A percentile compares a stretch with the other conserved stretches of the same genome.
These are phyloP conservation scores for Lophura nycthemera DNA, from an alignment of 2,113 vertebrate species.

Conservation along the genomic window DNA sequence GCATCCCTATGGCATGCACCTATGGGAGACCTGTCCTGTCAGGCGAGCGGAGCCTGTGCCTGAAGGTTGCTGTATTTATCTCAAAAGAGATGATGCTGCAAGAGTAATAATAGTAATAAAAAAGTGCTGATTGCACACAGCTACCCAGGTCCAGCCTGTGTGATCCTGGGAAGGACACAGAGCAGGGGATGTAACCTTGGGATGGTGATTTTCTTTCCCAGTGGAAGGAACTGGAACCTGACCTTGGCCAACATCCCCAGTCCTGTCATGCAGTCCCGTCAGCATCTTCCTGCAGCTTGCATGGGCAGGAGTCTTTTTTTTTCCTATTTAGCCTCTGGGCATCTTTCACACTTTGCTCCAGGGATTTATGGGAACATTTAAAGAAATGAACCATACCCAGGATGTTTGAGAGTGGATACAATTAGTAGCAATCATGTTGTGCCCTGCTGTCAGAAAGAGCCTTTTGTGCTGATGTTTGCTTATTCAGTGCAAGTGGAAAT, in stretches of 20 bases:
- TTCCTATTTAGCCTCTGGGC: neutral
- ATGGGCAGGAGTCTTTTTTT: neutral
- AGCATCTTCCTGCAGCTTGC: neutral
- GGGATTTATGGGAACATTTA: neutral
- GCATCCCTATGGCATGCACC: neutral
- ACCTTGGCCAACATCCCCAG: neutral
- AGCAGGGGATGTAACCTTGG: neutral
- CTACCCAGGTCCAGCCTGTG: neutral
- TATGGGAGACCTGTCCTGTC: neutral
- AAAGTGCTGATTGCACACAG: neutral
- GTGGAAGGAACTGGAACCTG: neutral
- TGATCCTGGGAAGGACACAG: neutral
- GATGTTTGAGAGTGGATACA: neutral
- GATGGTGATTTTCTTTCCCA: neutral
- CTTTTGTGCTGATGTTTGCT: neutral
- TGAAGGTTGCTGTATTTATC: neutral
- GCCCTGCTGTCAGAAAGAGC: neutral
- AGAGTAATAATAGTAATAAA: neutral
- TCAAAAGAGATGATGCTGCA: neutral
- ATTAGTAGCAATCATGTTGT: neutral
- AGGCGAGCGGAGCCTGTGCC: neutral
- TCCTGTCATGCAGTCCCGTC: rapidly evolving
- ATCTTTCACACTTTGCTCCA: neutral
- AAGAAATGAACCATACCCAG: neutral
- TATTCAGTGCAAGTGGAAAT: neutral